Percentiles rank a stretch among this genome's conserved stretches.
Evolutionary conservation across 1,140 invertebrate genomes (phyloP).

Genomic region (Hylaeus anthracinus): DNA sequence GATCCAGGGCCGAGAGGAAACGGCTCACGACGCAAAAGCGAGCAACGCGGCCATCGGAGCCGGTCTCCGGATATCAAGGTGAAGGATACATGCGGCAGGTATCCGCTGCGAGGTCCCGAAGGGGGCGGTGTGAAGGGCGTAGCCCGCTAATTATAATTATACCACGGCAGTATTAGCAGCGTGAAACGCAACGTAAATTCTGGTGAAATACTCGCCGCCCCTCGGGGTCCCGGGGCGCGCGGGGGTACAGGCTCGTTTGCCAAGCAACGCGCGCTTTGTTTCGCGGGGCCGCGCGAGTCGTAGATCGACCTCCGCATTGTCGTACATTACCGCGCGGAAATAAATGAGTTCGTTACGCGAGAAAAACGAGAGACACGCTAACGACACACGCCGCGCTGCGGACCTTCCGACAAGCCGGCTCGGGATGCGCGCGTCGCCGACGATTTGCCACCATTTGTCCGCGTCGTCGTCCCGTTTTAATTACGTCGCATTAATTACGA

Average conservation of each 20-base stretch:
- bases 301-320: conserved; percentile 53
- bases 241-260: conserved; percentile 50
- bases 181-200: conserved; percentile 79
- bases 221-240: conserved; percentile 49
- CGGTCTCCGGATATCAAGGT: conserved; percentile 55
- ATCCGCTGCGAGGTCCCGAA: conserved; percentile 60
- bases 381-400: conserved; percentile 5
- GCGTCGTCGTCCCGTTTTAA: conserved; percentile 20
- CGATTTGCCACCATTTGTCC: conserved; percentile 10
- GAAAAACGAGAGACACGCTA: conserved; percentile 44
- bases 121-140: conserved; percentile 76
- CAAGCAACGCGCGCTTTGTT: conserved; percentile 60
- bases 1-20: background rate
- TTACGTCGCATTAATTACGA: conserved; percentile 37
- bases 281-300: conserved; percentile 40
- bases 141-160: conserved; percentile 81
- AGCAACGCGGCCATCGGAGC: conserved; percentile 14
- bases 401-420: background rate
- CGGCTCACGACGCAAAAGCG: background rate
- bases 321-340: conserved; percentile 42
- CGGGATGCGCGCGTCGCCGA: background rate
- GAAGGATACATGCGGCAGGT: conserved; percentile 61
- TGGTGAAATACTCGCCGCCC: conserved; percentile 75
- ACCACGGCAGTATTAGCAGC: conserved; percentile 78
- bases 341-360: conserved; percentile 49